Evolutionary conservation across 1,140 invertebrate genomes (phyloP), one percentile per base, ranked within the genome.

Genomic region (Temnothorax nylanderi): DNA sequence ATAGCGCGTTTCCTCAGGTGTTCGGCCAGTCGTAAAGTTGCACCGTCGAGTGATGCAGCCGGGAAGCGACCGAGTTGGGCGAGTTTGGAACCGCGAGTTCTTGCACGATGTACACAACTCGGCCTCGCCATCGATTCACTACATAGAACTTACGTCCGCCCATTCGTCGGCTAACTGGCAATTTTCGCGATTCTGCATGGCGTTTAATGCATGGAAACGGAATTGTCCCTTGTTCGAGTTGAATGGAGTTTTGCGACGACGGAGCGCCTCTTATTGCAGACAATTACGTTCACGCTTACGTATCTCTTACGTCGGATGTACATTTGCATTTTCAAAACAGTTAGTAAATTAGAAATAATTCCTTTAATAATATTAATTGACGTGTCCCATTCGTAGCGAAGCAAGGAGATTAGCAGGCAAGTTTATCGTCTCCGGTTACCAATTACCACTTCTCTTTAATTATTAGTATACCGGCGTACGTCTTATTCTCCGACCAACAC

Each of bases 401-500:
- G 26, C 16, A 37, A 58, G n/a, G 16, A 60, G 21, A 34, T 44
- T 37, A 37, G 0, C 10, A 47, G 18, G 6, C 41, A n/a, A 47
- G 26, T 88, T 41, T 67, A 11, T 65, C 69, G 13, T 60, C 51
- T 86, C 8, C 47, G 54, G 65, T 77, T 13, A 47, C 34, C 58
- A 85, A 85, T 88, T 87, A 89, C 6, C 0, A 69, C 4, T 3
- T 13, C 44, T 8, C 44, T 37, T 34, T 62, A 90, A 77, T 89
- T 64, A 69, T 86, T 4, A 60, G 1, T 32, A 10, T 34, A 47
- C 21, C 26, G 11, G 49, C 7, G 18, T 5, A 21, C 32, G 34
- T 77, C 80, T 62, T 47, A 67, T 64, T 69, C 47, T 10, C 26
- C 32, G n/a, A 65, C 21, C 74, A 64, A 72, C 1, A 65, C 84